These are phyloP conservation scores for Diadema setosum DNA, from an alignment of 35 echinoderm and acorn worm species.

Conservation along the genomic window DNA sequence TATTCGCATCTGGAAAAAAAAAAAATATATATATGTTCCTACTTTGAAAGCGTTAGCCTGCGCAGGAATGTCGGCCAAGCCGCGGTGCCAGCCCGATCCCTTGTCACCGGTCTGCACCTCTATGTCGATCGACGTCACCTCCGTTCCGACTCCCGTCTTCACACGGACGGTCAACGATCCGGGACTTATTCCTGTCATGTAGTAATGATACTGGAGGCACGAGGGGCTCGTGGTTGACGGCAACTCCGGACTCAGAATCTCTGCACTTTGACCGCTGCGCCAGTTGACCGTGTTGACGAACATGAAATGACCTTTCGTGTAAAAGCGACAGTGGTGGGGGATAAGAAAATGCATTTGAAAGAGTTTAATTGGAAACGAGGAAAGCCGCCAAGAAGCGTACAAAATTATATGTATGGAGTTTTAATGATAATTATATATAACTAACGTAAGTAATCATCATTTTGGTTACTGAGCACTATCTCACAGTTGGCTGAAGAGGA, in stretches of 20 bases:
- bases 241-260: neutral
- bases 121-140: neutral
- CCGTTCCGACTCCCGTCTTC: neutral
- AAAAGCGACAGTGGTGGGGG: neutral
- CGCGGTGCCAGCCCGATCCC: conserved; percentile 13
- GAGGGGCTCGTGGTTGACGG: neutral
- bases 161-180: conserved; percentile 21
- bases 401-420: neutral
- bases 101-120: neutral
- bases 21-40: neutral
- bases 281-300: conserved; percentile 16
- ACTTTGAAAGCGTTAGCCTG: neutral
- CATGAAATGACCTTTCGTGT: neutral
- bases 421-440: neutral
- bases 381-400: neutral
- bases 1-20: neutral
- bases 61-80: neutral
- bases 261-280: neutral
- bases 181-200: conserved; percentile 32
- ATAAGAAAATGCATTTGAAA: neutral
- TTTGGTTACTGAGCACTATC: neutral
- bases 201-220: conserved; percentile 34
- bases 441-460: neutral
- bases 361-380: neutral
- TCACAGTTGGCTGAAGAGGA: too few relatives aligned